These are phyloP conservation scores for Melanerpes formicivorus DNA, from an alignment of 2,113 vertebrate species.

Conservation along the genomic window DNA sequence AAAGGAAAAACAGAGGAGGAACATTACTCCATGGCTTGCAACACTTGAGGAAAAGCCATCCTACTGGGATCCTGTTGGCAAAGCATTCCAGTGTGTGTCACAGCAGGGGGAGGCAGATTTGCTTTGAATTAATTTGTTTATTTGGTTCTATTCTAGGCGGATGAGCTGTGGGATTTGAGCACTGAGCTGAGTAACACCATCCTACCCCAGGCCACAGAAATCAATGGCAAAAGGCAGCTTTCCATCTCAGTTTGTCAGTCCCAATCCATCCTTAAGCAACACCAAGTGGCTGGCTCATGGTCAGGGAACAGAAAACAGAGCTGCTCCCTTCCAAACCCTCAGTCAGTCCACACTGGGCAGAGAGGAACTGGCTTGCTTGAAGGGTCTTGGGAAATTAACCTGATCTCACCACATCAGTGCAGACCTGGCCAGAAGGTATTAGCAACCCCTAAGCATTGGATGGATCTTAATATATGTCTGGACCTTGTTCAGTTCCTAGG, in stretches of 20 bases:
- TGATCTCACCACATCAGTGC: background rate
- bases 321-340: background rate
- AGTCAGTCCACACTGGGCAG: background rate
- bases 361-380: background rate
- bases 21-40: background rate
- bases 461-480: background rate
- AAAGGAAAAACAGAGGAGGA: background rate
- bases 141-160: conserved; percentile 40
- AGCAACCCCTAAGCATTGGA: background rate
- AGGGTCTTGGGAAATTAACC: background rate
- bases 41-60: conserved; percentile 21
- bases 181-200: conserved; percentile 37
- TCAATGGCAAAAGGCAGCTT: conserved; percentile 28
- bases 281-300: background rate
- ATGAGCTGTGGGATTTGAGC: conserved; percentile 40
- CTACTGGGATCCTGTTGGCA: conserved; percentile 21
- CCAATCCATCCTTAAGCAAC: background rate
- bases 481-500: background rate
- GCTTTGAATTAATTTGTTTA: conserved; percentile 61
- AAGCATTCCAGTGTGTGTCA: background rate
- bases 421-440: background rate
- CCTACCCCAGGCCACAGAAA: conserved; percentile 2
- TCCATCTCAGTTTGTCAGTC: background rate
- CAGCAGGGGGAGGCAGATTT: conserved; percentile 1
- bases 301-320: background rate